Base-by-base conservation (phyloP, 1,140 invertebrate genomes). In the Zaprionus davidi region DNA sequence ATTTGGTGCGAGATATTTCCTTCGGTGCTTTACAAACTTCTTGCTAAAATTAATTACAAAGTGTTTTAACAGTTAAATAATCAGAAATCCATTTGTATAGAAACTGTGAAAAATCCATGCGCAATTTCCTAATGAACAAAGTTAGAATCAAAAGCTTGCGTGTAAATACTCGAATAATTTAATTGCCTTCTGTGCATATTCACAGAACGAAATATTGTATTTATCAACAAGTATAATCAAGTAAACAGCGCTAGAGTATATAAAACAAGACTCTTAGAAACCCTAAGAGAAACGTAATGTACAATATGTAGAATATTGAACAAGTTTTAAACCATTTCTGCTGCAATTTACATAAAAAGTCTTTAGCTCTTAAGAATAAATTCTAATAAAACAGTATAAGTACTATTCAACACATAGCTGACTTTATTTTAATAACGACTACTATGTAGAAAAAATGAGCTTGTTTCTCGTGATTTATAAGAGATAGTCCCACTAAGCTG, bases 391-490 rank as follows among this genome's bases (percentile, higher is more conserved):
- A 9, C 3, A 11, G 3, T 11, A 34, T 34, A 11, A 34, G 31
- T 34, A 34, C 31, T 34, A 34, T 34, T 34, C 31, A 34, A 11
- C 0, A 31, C 9, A 9, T 0, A 31, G 28, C 28, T 28, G 28
- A 31, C 2, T 34, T 11, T 34, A 34, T 34, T 34, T 34, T 3
- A 34, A 34, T 34, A 34, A 34, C 31, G 9, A 34, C 9, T 34
- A 11, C 9, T 38, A 38, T 44, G n/a, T 34, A 34, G n/a, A 46
- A 46, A 17, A 17, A 46, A 17, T 46, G 0, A 46, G 41, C 7
- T 46, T 46, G 41, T 7, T n/a, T 17, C 15, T 17, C 15, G 6
- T 44, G 6, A 17, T 17, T 2, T 62, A 69, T 74, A 56, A 74
- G 71, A 74, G 71, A 51, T 28, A 9, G 1, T 5, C 12, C 3